These are phyloP conservation scores for Acheta domesticus DNA, from an alignment of 2,888 invertebrate species.

Conservation along the genomic window DNA sequence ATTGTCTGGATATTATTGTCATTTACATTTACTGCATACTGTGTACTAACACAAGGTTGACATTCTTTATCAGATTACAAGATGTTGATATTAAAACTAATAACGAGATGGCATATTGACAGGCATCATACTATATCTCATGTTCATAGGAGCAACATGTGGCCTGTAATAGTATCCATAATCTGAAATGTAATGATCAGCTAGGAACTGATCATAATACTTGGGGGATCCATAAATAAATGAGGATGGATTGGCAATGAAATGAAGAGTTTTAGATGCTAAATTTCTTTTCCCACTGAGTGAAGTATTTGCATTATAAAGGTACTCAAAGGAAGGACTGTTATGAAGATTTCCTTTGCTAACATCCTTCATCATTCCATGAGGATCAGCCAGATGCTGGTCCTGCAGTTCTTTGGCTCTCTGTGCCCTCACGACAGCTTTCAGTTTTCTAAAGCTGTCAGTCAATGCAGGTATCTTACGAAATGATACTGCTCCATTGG, in stretches of 20 bases:
- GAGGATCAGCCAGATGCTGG: conserved; percentile 57
- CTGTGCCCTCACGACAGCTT: conserved; percentile 73
- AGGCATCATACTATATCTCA: not conserved
- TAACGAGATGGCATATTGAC: not conserved
- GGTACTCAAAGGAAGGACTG: not conserved
- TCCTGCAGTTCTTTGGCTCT: conserved; percentile 71
- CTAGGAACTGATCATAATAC: not conserved
- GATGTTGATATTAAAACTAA: no score
- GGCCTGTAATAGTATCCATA: not conserved
- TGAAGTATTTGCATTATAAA: not conserved
- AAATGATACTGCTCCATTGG: conserved; percentile 33
- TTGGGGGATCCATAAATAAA: not conserved
- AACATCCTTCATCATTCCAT: not conserved
- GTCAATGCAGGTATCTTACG: conserved; percentile 38
- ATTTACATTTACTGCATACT: no score
- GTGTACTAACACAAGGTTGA: no score
- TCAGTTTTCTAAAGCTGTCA: conserved; percentile 68
- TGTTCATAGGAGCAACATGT: not conserved
- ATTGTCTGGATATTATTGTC: no score
- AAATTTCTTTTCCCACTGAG: not conserved
- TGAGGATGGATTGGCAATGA: not conserved
- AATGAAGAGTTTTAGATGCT: not conserved
- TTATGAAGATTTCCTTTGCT: not conserved
- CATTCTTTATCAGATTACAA: no score
- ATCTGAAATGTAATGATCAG: not conserved